Base-by-base conservation (phyloP, 2,888 invertebrate species). In the Drosophila maculinotata region DNA sequence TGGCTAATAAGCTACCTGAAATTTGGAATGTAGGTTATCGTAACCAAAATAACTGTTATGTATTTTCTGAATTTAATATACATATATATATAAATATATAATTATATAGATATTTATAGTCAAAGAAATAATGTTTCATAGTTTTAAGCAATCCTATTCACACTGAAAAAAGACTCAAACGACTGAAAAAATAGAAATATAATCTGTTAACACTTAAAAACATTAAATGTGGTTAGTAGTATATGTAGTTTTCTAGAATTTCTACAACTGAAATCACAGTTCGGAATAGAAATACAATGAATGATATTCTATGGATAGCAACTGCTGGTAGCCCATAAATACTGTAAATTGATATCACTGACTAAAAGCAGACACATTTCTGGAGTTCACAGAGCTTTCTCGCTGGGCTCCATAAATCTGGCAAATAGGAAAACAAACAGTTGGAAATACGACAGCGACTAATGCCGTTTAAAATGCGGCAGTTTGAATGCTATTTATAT, bases 381-480 rank as follows among this genome's bases (percentile, higher is more conserved):
- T 28, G 52, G 49, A 47, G 62, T 64, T 79, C 65, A 36, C 48
- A 71, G 51, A 58, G 83, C 64, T 86, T 79, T 86, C 80, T 62
- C 47, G 45, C 4, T 41, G 39, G 17, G 28, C 30, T 54, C 69
- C 66, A 87, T 79, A 87, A 87, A 77, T 79, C 79, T 84, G 57
- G 25, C 59, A 45, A 45, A 26, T 17, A 39, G 35, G 23, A 57
- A 57, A 39, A 35, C 51, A 47, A n/a, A 17, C 30, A 45, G 52
- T 25, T 41, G 23, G 31, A 28, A 56, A 54, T 33, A 26, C 56
- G 57, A 70, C 76, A 56, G 33, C 59, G 52, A 71, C 77, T 59
- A 86, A 76, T 79, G 73, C 48, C 68, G 66, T 76, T 82, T 82
- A 68, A 79, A 75, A 76, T 57, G 76, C 69, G 49, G 44, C 74